Percentiles rank a stretch among this genome's conserved stretches.
These are phyloP conservation scores for Synergus gifuensis DNA, from an alignment of 2,888 invertebrate species.

Conservation along the genomic window DNA sequence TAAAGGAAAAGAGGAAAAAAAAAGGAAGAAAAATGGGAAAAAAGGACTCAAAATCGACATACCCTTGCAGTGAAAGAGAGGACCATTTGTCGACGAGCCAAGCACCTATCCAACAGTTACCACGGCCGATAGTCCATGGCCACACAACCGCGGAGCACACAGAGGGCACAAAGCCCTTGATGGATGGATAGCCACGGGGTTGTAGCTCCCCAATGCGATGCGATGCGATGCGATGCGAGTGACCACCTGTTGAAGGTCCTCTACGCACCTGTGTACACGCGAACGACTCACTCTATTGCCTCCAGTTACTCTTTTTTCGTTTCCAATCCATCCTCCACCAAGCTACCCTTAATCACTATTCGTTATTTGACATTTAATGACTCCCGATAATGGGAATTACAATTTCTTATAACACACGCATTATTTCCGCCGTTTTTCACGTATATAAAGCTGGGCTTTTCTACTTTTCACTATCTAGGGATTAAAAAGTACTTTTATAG, in stretches of 20 bases:
- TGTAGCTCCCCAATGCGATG: constrained; percentile 61
- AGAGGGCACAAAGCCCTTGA: constrained; percentile 75
- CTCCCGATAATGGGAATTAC: constrained; percentile 15
- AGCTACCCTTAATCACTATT: constrained; percentile 32
- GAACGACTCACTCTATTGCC: constrained; percentile 60
- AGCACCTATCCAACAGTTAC: constrained; percentile 56
- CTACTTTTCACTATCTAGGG: too few species aligned
- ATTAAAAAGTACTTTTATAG: too few species aligned
- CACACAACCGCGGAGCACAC: constrained; percentile 57
- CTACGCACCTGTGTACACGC: constrained; percentile 74
- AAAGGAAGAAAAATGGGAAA: constrained; percentile 33
- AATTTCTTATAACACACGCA: neutral
- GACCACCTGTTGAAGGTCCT: constrained; percentile 76
- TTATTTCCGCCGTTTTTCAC: too few species aligned
- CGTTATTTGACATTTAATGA: constrained; percentile 38
- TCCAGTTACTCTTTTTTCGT: constrained; percentile 26
- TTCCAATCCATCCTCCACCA: constrained; percentile 20
- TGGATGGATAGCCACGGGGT: constrained; percentile 75
- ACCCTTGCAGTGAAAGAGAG: constrained; percentile 60
- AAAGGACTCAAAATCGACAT: constrained; percentile 48
- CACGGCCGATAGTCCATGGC: constrained; percentile 64
- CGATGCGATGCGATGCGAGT: constrained; percentile 57
- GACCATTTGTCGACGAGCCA: constrained; percentile 52
- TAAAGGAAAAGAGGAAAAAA: too few species aligned
- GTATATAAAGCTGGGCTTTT: too few species aligned